phyloP scores from a whole-genome alignment of 2,888 invertebrate species.

The Acanthacorydalis orientalis region DNA sequence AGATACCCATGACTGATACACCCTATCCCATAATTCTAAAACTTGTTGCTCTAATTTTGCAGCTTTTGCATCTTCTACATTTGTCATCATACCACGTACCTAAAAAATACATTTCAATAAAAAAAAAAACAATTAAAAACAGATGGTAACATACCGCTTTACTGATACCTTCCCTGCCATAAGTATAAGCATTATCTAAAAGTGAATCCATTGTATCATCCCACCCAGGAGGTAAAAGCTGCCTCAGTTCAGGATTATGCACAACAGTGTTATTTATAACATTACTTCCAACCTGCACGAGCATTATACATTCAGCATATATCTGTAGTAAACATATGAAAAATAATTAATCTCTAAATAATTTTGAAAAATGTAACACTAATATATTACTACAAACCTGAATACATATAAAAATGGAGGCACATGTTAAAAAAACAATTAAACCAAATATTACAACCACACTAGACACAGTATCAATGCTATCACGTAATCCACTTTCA shows the following conservation, averaged over 20 bases:
- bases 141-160: conserved; percentile 44
- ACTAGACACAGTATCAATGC: conserved; percentile 74
- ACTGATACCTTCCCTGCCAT: conserved; percentile 81
- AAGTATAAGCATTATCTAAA: conserved; percentile 82
- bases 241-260: conserved; percentile 71
- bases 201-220: conserved; percentile 77
- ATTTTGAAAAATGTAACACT: background rate
- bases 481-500: conserved; percentile 47
- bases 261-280: conserved; percentile 77
- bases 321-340: conserved; percentile 37
- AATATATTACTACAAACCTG: conserved; percentile 38
- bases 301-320: conserved; percentile 85
- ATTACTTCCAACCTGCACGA: conserved; percentile 76
- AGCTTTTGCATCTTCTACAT: conserved; percentile 64
- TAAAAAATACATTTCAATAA: conserved; percentile 18
- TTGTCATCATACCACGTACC: conserved; percentile 63
- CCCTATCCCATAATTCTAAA: conserved; percentile 80
- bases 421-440: conserved; percentile 58
- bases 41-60: conserved; percentile 74
- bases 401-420: conserved; percentile 65
- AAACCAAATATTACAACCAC: conserved; percentile 75
- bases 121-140: background rate
- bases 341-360: background rate
- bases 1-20: conserved; percentile 86
- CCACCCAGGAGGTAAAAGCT: conserved; percentile 70